These are phyloP conservation scores for Coccyzus lansbergi DNA, from an alignment of 2,797 vertebrate species.

Conservation along the genomic window DNA sequence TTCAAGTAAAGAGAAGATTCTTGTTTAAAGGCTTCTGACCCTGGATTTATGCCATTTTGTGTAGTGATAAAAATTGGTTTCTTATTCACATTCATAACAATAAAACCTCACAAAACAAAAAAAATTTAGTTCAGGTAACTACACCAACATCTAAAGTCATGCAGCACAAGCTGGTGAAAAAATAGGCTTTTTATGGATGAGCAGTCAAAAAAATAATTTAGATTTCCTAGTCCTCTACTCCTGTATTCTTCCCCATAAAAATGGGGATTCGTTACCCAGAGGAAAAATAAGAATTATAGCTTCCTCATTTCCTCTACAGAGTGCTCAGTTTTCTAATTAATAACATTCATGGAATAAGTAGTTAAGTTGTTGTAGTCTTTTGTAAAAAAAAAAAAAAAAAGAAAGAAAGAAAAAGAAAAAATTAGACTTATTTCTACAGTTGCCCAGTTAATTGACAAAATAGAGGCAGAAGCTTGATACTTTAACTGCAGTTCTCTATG, in stretches of 20 bases:
- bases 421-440: neutral
- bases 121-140: neutral
- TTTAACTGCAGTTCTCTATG: conserved; percentile 3
- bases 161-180: neutral
- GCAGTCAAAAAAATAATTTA: neutral
- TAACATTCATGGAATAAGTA: neutral
- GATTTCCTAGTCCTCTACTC: neutral
- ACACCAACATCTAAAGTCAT: neutral
- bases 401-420: neutral
- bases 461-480: neutral
- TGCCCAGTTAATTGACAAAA: conserved; percentile 17
- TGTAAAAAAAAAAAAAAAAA: neutral
- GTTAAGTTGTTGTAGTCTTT: conserved; percentile 20
- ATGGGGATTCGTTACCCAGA: neutral
- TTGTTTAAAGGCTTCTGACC: neutral
- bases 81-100: neutral
- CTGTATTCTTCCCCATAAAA: neutral
- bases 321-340: neutral
- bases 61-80: neutral
- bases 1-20: neutral
- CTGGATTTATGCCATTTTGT: neutral
- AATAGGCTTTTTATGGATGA: neutral
- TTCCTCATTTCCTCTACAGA: neutral
- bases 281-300: neutral
- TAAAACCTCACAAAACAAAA: neutral